Conservation (phyloP, 2,797 vertebrate genomes). For the Sebastiscus tertius region DNA sequence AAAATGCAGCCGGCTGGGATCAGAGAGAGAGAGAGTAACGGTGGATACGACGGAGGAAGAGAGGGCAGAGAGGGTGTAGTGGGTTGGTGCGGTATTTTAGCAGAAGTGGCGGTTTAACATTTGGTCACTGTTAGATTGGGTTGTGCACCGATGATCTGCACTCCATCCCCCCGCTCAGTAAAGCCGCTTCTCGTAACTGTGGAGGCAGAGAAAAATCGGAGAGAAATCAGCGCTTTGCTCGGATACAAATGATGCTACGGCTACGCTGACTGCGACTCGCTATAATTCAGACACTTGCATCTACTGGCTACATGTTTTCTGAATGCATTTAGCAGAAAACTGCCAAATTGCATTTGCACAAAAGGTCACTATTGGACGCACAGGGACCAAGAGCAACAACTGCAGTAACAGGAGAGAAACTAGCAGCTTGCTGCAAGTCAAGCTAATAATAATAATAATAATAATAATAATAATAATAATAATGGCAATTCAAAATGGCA, state of each 20-base stretch:
- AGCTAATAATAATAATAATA: no score
- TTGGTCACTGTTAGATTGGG: slow-evolving; percentile 76
- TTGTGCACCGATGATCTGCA: slow-evolving; percentile 43
- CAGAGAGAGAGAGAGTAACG: slow-evolving; percentile 19
- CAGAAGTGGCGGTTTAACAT: slow-evolving; percentile 70
- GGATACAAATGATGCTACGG: background rate
- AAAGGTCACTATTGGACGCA: fast-evolving
- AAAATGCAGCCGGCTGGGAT: slow-evolving; percentile 15
- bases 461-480: no score
- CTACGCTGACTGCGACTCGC: background rate
- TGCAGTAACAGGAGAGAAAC: background rate
- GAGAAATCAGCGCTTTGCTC: background rate
- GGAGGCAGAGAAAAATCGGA: slow-evolving; percentile 7
- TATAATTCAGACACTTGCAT: background rate
- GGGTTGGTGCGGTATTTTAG: slow-evolving; percentile 39
- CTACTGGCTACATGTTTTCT: background rate
- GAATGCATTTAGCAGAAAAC: background rate
- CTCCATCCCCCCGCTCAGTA: slow-evolving; percentile 82
- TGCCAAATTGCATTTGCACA: background rate
- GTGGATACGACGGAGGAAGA: slow-evolving; percentile 21
- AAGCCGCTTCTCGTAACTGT: slow-evolving; percentile 93
- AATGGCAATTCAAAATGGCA: no score
- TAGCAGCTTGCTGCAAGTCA: no score
- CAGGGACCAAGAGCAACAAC: background rate
- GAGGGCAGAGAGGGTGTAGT: slow-evolving; percentile 35